phyloP scores from a whole-genome alignment of 2,113 vertebrate species.

The Thermophis baileyi region DNA sequence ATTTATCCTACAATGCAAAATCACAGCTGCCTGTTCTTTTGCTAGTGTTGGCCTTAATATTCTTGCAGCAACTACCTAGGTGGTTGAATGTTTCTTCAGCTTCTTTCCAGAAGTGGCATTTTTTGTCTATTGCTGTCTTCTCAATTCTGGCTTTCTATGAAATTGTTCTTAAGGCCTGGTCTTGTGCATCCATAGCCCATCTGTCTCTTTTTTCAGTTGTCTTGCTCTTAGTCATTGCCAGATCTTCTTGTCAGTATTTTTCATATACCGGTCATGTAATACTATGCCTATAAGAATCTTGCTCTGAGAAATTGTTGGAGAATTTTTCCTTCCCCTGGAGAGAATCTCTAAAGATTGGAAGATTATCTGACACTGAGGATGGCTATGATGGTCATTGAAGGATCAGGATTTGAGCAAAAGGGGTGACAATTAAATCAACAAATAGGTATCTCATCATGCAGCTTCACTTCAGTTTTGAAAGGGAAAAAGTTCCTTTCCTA shows the following conservation, averaged over 20 bases:
- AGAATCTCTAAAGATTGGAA: background rate
- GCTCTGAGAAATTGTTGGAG: background rate
- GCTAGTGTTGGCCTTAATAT: no score
- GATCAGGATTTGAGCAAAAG: no score
- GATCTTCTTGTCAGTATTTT: background rate
- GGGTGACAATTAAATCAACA: background rate
- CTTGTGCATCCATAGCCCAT: background rate
- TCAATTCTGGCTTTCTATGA: background rate
- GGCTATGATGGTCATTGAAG: background rate
- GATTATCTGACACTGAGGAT: background rate
- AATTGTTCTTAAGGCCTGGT: background rate
- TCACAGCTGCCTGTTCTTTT: background rate
- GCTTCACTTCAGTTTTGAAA: background rate
- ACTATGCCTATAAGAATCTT: background rate
- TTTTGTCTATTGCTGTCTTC: no score
- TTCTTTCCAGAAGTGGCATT: no score
- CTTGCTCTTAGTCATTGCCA: no score
- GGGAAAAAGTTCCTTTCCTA: background rate
- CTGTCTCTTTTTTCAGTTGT: background rate
- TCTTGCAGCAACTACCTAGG: no score
- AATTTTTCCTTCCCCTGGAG: background rate
- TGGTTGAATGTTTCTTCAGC: no score
- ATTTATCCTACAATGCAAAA: no score
- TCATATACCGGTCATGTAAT: background rate
- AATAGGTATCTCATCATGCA: background rate